Evolutionary conservation across 2,888 invertebrate species (phyloP), one percentile per base, ranked within the genome.

Genomic region (Acrocera orbiculus): DNA sequence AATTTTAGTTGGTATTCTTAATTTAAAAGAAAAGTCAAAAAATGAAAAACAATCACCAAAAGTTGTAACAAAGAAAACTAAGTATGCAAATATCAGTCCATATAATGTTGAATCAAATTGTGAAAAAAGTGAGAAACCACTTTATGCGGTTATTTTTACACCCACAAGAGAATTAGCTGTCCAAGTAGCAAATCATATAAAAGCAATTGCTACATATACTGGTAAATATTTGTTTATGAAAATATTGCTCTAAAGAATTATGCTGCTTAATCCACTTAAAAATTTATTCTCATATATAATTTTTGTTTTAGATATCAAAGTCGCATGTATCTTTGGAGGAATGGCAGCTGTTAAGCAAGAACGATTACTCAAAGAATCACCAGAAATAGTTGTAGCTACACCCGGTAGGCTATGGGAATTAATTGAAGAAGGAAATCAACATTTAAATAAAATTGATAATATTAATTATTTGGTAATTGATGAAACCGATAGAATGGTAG

Each of bases 401-500:
- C 96, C 98, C 0, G 98, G 98, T 1, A 65, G 98, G 9, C 66
- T 98, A 17, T 98, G 96, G 96, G 92, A 96, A 60, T 65, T 98
- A 10, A 67, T 90, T 26, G 66, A 74, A 40, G 71, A 77, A 50
- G 87, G 81, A 1, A 76, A 85, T 50, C 58, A 66, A 5, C 85
- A 86, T 62, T 61, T 87, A 19, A 70, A 69, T 40, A 75, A 81
- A 52, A 53, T 87, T 11, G 62, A 73, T 40, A 63, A 71, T 32
- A 70, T 85, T 28, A 89, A 87, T 51, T 87, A 76, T 57, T 63
- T 98, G 40, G 93, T 89, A 0, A 85, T 96, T 44, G 98, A 99
- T 58, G 98, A 99, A 65, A 95, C 96, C 0, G 98, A 99, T 59
- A 70, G 98, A 39, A 96, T 99, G 96, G 64, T 96, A 11, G 96